Percentiles rank a stretch among this genome's conserved stretches.
Conservation (phyloP, 2,888 invertebrate species). For the Choreutis nemorana region DNA sequence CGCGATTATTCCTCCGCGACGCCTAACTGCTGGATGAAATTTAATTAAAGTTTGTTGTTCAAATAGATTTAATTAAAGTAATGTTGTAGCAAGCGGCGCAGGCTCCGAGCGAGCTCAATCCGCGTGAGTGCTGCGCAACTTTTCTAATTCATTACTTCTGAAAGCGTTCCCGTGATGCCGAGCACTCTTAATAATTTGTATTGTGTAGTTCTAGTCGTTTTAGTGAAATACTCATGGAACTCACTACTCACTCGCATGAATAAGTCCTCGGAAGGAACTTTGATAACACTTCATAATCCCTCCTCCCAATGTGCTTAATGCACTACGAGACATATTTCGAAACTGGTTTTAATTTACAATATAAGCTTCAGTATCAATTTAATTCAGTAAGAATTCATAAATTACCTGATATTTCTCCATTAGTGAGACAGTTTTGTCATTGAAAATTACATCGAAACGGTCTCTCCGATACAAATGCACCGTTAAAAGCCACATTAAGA, state of each 20-base stretch:
- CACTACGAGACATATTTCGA: no score
- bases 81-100: constrained; percentile 59
- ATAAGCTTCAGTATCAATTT: no score
- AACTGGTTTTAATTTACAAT: constrained; percentile 23
- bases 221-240: constrained; percentile 23
- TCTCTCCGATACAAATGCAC: constrained; percentile 50
- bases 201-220: constrained; percentile 54
- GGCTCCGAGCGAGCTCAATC: constrained; percentile 50
- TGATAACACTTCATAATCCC: not conserved
- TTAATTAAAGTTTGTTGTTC: constrained; percentile 70
- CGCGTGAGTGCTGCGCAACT: constrained; percentile 66
- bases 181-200: constrained; percentile 67
- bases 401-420: constrained; percentile 53
- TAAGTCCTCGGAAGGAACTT: constrained; percentile 5
- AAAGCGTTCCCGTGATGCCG: constrained; percentile 64
- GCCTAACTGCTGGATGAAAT: constrained; percentile 68
- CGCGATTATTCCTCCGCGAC: constrained; percentile 65
- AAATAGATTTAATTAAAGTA: constrained; percentile 70
- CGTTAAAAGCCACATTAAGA: constrained; percentile 59
- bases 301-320: not conserved
- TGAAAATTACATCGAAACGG: constrained; percentile 50
- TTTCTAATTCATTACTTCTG: constrained; percentile 67
- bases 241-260: constrained; percentile 10
- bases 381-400: constrained; percentile 49
- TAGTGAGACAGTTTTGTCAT: constrained; percentile 40